Base-by-base conservation (phyloP, 2,797 vertebrate species). In the Poecilia picta region DNA sequence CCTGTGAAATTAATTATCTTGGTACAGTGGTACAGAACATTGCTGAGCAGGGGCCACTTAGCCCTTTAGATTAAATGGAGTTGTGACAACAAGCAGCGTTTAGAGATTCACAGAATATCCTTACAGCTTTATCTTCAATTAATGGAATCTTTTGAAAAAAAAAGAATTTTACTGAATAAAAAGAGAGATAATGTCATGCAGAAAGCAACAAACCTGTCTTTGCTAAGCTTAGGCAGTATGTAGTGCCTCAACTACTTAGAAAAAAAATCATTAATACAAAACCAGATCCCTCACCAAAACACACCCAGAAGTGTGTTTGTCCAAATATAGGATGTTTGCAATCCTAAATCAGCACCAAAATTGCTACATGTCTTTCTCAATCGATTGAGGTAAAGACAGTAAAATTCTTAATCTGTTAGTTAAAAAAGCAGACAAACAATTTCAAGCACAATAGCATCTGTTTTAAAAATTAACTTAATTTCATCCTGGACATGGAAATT, bases 381-480 rank as follows among this genome's bases (percentile, higher is more conserved):
- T 74, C n/a, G 1, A 47, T 47, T 47, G 46, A 5, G 2, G 18
- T 49, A 47, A 28, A 83, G 64, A 36, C 10, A 62, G 23, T 20
- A 28, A 59, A 53, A 33, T 33, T 70, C 36, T 70, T 66, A 80
- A 82, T 74, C n/a, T 77, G 47, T 76, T 90, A 78, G 92, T 91
- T 85, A 82, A 87, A 80, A 83, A 83, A 15, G 85, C n/a, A 74
- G 75, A 43, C 66, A 78, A 78, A 85, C 85, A 73, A 77, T 78
- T 86, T 81, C 39, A 84, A 49, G 53, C 53, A 43, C 80, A 57
- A 87, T 83, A 79, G 72, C 46, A 73, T 76, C 23, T 77, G 72
- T 64, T 75, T 75, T 49, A 85, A 82, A 88, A 82, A 70, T 83
- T 82, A 87, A 83, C 72, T 76, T 72, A 86, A 79, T 82, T 78